Conservation (phyloP, 2,797 vertebrate genomes). For the Rousettus madagascariensis region DNA sequence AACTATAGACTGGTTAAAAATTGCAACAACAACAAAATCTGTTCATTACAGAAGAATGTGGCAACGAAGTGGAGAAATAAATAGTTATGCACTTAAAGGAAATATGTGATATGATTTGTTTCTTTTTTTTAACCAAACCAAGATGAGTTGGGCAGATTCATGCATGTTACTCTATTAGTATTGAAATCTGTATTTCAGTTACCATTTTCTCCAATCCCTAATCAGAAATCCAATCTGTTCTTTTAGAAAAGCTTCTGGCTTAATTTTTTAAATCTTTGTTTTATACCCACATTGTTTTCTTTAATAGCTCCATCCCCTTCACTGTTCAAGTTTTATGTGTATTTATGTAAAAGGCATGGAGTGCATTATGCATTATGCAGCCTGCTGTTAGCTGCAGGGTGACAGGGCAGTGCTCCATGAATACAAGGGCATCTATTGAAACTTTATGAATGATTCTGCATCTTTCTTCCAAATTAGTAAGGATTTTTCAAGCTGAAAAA, state of each 20-base stretch:
- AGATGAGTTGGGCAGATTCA: background rate
- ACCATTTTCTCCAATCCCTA: constrained; percentile 64
- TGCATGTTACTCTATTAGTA: constrained; percentile 58
- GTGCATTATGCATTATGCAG: constrained; percentile 42
- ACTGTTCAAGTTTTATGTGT: constrained; percentile 71
- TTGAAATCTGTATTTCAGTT: constrained; percentile 60
- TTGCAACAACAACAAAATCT: background rate
- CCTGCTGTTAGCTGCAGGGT: constrained; percentile 56
- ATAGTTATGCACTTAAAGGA: background rate
- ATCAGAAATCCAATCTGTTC: constrained; percentile 75
- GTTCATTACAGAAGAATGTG: background rate
- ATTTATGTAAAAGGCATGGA: constrained; percentile 60
- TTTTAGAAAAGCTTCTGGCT: constrained; percentile 59
- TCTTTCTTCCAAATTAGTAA: constrained; percentile 57
- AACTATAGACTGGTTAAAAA: constrained; percentile 43
- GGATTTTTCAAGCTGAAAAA: constrained; percentile 38
- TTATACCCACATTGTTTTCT: constrained; percentile 67
- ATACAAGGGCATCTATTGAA: constrained; percentile 17
- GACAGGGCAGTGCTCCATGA: background rate
- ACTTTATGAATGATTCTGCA: constrained; percentile 50
- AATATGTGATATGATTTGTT: constrained; percentile 8
- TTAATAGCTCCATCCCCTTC: constrained; percentile 65
- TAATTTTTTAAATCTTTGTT: constrained; percentile 67
- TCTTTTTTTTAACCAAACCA: constrained; percentile 42
- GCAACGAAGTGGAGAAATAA: background rate